Evolutionary conservation across 2,113 vertebrate genomes (phyloP), one percentile per base, ranked within the genome.

Genomic region (Neodontobutis hainanensis): DNA sequence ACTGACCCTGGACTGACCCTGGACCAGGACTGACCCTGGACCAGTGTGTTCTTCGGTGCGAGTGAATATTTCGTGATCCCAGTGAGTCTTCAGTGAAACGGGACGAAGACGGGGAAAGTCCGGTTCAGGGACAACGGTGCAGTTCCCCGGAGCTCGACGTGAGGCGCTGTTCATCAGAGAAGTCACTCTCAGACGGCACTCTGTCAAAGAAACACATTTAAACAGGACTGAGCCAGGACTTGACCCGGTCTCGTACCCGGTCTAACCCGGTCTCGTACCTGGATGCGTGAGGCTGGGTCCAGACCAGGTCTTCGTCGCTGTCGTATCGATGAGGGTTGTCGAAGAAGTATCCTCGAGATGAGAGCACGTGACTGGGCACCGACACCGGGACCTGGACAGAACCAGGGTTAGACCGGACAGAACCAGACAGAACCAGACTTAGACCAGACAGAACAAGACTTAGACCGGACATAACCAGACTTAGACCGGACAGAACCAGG

Each of bases 241-340:
- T 12, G 45, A 14, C 14, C 12, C 14, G 11, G n/a, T n/a, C n/a
- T n/a, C n/a, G n/a, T n/a, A n/a, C n/a, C n/a, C n/a, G n/a, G 45
- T 47, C 46, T 48, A 40, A 40, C 38, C 38, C 38, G 38, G 38
- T 40, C 38, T 40, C 1, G 12, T 48, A 48, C 51, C 27, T 27
- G 34, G 1, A 10, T 11, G 4, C 2, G 4, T 11, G 47, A 12
- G 4, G 1, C 42, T 47, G 66, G 72, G 93, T 94, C 96, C 96
- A 97, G 0, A 94, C 94, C 27, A 98, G 90, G 65, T 98, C 95
- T 0, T 98, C 96, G 5, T 97, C 96, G 0, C 96, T 98, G 89
- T 98, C 96, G 0, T 98, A 97, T 68, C 96, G 93, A 27, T 94
- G 93, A 64, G 96, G 96, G 85, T 98, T 97, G 90, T 98, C 96